phyloP scores from a whole-genome alignment of 2,888 invertebrate species.

The Cataglyphis livida region DNA sequence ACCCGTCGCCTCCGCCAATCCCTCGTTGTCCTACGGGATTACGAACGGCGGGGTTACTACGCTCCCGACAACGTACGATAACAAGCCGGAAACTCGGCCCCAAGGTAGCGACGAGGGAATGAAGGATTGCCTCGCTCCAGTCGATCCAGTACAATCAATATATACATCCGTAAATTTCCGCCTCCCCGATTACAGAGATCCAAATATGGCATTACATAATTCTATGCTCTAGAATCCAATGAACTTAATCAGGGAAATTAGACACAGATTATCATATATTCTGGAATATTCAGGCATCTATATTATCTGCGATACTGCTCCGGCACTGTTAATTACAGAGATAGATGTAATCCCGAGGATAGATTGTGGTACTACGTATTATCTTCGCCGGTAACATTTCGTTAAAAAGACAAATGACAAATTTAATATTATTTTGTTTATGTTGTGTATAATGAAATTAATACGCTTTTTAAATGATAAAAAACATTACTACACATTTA shows the following conservation, averaged over 20 bases:
- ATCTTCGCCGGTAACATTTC: neutral
- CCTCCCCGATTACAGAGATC: constrained; percentile 11
- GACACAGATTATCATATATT: constrained; percentile 16
- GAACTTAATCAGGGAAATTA: constrained; percentile 42
- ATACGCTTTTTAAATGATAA: neutral
- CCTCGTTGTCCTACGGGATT: constrained; percentile 52
- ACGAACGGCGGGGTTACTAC: constrained; percentile 49
- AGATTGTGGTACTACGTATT: neutral
- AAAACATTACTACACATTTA: neutral
- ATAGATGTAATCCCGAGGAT: neutral
- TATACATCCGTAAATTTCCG: constrained; percentile 18
- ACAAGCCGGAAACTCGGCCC: constrained; percentile 52
- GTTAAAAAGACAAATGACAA: neutral
- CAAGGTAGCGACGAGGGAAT: constrained; percentile 49
- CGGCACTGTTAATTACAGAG: neutral
- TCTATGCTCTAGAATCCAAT: constrained; percentile 32
- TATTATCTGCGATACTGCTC: neutral
- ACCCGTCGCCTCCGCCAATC: constrained; percentile 21
- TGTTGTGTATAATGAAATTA: neutral
- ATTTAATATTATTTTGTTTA: neutral
- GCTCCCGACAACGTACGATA: constrained; percentile 51
- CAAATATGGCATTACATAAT: constrained; percentile 28
- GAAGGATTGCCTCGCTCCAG: constrained; percentile 47
- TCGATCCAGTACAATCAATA: constrained; percentile 48
- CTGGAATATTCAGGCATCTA: constrained; percentile 12